Evolutionary conservation across 1,140 invertebrate genomes (phyloP).

Genomic region (Plutomurus gul): DNA sequence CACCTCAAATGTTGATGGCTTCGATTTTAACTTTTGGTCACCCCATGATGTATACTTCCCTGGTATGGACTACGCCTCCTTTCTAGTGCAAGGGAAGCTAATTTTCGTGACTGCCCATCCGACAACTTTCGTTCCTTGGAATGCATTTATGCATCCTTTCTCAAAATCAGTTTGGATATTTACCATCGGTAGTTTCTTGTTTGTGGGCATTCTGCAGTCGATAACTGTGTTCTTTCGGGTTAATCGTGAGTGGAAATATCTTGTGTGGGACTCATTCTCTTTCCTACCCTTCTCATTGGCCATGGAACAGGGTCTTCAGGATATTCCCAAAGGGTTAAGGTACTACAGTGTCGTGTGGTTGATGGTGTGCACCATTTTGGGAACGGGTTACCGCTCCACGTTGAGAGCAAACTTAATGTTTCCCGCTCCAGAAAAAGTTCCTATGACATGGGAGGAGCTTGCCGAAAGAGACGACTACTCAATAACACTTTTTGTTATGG

Average conservation of each 20-base stretch:
- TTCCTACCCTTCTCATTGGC: background rate
- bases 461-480: background rate
- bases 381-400: background rate
- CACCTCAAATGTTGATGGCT: background rate
- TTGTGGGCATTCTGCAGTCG: background rate
- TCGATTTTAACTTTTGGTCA: background rate
- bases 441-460: background rate
- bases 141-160: background rate
- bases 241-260: background rate
- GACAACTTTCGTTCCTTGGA: background rate
- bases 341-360: background rate
- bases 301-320: background rate
- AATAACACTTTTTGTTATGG: background rate
- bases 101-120: background rate
- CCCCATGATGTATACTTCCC: background rate
- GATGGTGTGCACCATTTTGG: background rate
- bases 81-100: background rate
- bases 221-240: background rate
- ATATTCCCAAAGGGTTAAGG: background rate
- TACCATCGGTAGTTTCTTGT: background rate
- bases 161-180: background rate
- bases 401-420: slow-evolving; percentile 8
- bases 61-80: background rate
- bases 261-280: background rate
- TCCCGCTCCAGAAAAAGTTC: background rate